Evolutionary conservation across 2,888 invertebrate species (phyloP), one percentile per base, ranked within the genome.

Genomic region (Koerneria pararmatus): DNA sequence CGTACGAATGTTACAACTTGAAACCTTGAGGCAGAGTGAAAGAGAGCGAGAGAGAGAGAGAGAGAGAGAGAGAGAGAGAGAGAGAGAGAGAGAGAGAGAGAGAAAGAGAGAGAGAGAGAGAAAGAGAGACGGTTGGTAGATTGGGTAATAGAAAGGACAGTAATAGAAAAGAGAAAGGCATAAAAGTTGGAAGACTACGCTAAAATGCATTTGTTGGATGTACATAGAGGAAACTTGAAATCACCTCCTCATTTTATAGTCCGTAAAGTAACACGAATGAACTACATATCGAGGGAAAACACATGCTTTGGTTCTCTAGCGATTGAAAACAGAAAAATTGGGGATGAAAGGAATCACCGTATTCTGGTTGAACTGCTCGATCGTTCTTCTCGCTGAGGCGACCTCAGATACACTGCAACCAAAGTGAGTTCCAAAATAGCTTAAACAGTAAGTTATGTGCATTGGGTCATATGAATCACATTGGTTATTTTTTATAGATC

Each of bases 361-460:
- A 51, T 77, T 76, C n/a, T 71, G 66, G 53, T 75, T 75, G 24
- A 80, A 61, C 49, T 82, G 80, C 29, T 82, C 76, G 32, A 78
- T 74, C 57, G 78, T 78, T 35, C 75, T 68, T 54, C 74, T 75
- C 5, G 77, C 72, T 6, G 74, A 68, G 3, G 71, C 69, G n/a
- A 78, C 67, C 62, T 82, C 81, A 11, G 74, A 69, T 19, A 56
- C 56, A 32, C 73, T 71, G 6, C 72, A 64, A 22, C 73, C 64
- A 27, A 78, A 69, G 31, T 80, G 77, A 19, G 74, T 68, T n/a
- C n/a, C n/a, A n/a, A n/a, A n/a, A n/a, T n/a, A n/a, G n/a, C n/a
- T n/a, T n/a, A n/a, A n/a, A n/a, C n/a, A n/a, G n/a, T n/a, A n/a
- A n/a, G n/a, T n/a, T n/a, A n/a, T n/a, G n/a, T n/a, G n/a, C n/a